Evolutionary conservation across 2,888 invertebrate species (phyloP).

Genomic region (Laothoe populi): DNA sequence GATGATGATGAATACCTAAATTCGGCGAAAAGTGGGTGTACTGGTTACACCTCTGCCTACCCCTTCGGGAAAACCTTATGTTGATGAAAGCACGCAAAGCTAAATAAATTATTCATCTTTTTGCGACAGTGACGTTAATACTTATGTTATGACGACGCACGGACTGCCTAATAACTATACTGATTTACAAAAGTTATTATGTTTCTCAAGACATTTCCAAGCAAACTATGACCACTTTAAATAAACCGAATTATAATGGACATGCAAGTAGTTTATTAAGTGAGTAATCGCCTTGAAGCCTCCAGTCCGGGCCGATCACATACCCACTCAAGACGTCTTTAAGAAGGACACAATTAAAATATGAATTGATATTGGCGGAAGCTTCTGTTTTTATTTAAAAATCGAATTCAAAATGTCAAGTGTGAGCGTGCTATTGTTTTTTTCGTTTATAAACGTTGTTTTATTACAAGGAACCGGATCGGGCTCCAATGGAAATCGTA

Average conservation of each 20-base stretch:
- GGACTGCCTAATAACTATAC: not conserved
- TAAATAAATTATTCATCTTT: not conserved
- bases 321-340: constrained; percentile 38
- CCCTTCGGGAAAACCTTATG: too few species aligned
- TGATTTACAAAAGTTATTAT: not conserved
- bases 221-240: constrained; percentile 39
- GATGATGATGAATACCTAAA: too few species aligned
- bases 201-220: not conserved
- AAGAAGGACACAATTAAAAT: constrained; percentile 27
- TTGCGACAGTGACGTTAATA: not conserved
- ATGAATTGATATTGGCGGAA: constrained; percentile 40
- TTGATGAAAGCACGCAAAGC: too few species aligned
- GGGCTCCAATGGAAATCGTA: constrained; percentile 67
- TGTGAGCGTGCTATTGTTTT: constrained; percentile 51
- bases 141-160: not conserved
- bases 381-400: constrained; percentile 27
- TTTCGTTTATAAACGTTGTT: constrained; percentile 54
- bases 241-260: constrained; percentile 31
- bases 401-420: constrained; percentile 49
- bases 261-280: constrained; percentile 16
- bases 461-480: constrained; percentile 66
- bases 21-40: too few species aligned
- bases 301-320: constrained; percentile 45
- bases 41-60: too few species aligned
- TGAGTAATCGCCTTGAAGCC: constrained; percentile 28